These are phyloP conservation scores for Hololepta plana DNA, from an alignment of 2,888 invertebrate species.

Conservation along the genomic window DNA sequence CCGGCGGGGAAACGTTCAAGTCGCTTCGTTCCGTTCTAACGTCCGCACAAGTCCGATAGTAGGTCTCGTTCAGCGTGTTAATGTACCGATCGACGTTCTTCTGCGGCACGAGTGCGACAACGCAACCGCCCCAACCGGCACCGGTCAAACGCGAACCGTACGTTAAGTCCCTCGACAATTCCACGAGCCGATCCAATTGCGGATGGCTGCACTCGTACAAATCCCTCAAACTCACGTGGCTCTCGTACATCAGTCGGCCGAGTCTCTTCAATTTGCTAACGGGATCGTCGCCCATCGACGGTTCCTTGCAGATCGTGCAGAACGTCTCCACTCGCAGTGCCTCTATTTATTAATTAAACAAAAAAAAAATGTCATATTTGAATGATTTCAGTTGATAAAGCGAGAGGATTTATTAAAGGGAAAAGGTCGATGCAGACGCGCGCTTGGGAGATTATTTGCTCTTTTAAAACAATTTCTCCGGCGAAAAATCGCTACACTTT, in stretches of 20 bases:
- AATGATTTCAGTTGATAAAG: too few species aligned
- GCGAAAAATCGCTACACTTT: neutral
- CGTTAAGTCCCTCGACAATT: slow-evolving; percentile 40
- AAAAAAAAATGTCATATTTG: slow-evolving; percentile 6
- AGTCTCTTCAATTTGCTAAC: slow-evolving; percentile 34
- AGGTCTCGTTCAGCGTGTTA: slow-evolving; percentile 44
- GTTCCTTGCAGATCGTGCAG: slow-evolving; percentile 38
- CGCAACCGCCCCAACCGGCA: slow-evolving; percentile 96
- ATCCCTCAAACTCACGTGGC: slow-evolving; percentile 69
- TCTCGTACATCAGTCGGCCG: slow-evolving; percentile 72
- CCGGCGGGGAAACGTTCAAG: slow-evolving; percentile 29
- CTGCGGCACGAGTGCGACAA: slow-evolving; percentile 63
- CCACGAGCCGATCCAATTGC: slow-evolving; percentile 65
- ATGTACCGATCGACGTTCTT: slow-evolving; percentile 50
- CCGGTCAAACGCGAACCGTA: slow-evolving; percentile 88
- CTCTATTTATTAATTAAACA: too few species aligned
- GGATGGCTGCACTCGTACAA: slow-evolving; percentile 89
- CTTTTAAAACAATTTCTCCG: too few species aligned
- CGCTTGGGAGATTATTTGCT: too few species aligned
- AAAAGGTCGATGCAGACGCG: too few species aligned
- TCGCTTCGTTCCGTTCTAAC: too few species aligned
- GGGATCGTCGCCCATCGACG: slow-evolving; percentile 20
- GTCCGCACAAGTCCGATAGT: too few species aligned
- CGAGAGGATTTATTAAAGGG: too few species aligned
- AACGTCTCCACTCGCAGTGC: slow-evolving; percentile 71